Evolutionary conservation across 2,888 invertebrate genomes (phyloP).

Genomic region (Nephrocerus scutellatus): DNA sequence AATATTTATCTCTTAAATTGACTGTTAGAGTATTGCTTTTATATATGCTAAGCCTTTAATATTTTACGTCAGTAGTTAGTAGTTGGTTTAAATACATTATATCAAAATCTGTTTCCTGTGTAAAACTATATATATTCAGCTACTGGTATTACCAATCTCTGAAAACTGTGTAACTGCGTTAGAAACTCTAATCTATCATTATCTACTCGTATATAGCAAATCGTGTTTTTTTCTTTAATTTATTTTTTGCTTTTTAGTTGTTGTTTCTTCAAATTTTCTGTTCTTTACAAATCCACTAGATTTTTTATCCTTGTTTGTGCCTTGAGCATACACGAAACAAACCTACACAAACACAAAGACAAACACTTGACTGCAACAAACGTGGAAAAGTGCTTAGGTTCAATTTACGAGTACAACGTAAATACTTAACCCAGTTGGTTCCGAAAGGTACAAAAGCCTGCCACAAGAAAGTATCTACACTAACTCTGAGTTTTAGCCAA

Average conservation of each 20-base stretch:
- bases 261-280: slow-evolving; percentile 2
- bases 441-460: too few relatives aligned
- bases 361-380: too few relatives aligned
- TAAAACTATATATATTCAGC: slow-evolving; percentile 1
- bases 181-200: neutral
- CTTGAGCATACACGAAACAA: neutral
- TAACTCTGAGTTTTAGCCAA: too few relatives aligned
- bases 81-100: slow-evolving; percentile 8
- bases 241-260: slow-evolving; percentile 9
- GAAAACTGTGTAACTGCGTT: neutral
- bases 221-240: slow-evolving; percentile 12
- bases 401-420: too few relatives aligned
- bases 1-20: too few relatives aligned
- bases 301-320: neutral
- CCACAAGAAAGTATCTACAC: too few relatives aligned
- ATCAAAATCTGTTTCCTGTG: slow-evolving; percentile 27
- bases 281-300: slow-evolving; percentile 4
- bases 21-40: too few relatives aligned
- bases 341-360: neutral
- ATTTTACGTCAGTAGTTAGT: too few relatives aligned
- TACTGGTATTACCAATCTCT: slow-evolving; percentile 2
- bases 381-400: too few relatives aligned
- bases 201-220: slow-evolving; percentile 1
- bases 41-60: too few relatives aligned
- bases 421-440: too few relatives aligned